Evolutionary conservation across 2,888 invertebrate genomes (phyloP), one percentile per base, ranked within the genome.

Genomic region (Cryptus armator): DNA sequence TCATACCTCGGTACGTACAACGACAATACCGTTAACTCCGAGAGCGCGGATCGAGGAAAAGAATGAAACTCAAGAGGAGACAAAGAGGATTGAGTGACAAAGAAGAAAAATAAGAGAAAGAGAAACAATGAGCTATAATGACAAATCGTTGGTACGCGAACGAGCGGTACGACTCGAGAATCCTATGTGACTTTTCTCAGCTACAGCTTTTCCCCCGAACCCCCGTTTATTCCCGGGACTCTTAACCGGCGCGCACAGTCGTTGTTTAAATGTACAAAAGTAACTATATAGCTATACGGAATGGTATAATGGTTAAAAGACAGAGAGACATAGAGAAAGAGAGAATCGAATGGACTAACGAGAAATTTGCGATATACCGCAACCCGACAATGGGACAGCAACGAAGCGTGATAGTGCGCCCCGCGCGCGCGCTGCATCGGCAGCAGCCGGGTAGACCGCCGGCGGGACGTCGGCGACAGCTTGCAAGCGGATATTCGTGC

Each of bases 401-500:
- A 29, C 59, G 59, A 62, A 62, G 59, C 59, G 59, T 32, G 59
- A 62, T 62, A 62, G 32, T 37, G 37, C 37, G 6, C 37, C 37
- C 12, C 48, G 48, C 59, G 59, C 59, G 59, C 32, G 29, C 29
- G 24, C 6, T 62, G 59, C 59, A 62, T 32, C 29, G 29, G 29
- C 59, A 68, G 85, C 68, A 87, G 44, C 12, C 51, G 46, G 56
- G 48, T 83, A 66, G 67, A 81, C 68, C 56, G 53, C 66, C 81
- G 74, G 48, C 64, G 81, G 72, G 84, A 84, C 53, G 74, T 24
- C 78, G 86, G 87, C 88, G 90, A 91, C 93, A 92, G 91, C 92
- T 92, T 92, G 92, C 93, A 91, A 90, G 92, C 93, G 93, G 91
- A 90, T 92, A 91, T 91, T 91, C 89, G 87, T 90, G 90, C 89